Percentiles rank a stretch among this genome's conserved stretches.
phyloP scores from a whole-genome alignment of 2,888 invertebrate species.

The Eilema depressum region DNA sequence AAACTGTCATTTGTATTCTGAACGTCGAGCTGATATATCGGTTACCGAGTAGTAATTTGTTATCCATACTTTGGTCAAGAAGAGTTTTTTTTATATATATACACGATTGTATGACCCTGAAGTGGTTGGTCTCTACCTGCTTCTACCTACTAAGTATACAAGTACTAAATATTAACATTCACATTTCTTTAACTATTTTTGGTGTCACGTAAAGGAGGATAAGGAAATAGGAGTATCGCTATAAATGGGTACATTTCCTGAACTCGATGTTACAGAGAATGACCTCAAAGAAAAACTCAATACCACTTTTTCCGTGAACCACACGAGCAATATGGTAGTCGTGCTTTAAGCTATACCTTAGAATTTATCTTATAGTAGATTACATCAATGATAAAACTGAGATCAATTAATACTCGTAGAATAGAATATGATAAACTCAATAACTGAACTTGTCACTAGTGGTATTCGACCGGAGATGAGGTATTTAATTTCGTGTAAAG shows the following conservation, averaged over 20 bases:
- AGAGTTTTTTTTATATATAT: constrained; percentile 30
- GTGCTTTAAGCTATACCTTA: too few relatives aligned
- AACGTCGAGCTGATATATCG: constrained; percentile 25
- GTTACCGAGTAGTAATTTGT: constrained; percentile 40
- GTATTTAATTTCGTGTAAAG: constrained; percentile 45
- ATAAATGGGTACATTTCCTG: neutral
- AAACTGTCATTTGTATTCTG: constrained; percentile 37
- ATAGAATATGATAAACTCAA: too few relatives aligned
- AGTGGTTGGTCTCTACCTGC: neutral
- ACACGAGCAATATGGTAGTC: neutral
- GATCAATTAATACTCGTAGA: neutral
- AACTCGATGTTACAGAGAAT: too few relatives aligned
- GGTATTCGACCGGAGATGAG: neutral
- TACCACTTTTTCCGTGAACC: neutral
- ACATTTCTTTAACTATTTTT: too few relatives aligned
- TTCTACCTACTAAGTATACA: too few relatives aligned
- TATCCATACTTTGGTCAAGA: constrained; percentile 32
- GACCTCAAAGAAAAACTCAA: too few relatives aligned
- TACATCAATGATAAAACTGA: neutral
- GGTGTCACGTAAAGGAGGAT: too few relatives aligned
- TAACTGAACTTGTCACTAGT: neutral
- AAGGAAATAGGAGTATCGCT: neutral
- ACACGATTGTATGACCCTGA: neutral
- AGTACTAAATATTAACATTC: too few relatives aligned
- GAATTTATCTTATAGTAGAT: neutral